These are phyloP conservation scores for Martes martes DNA, from an alignment of 2,113 vertebrate species.

Conservation along the genomic window DNA sequence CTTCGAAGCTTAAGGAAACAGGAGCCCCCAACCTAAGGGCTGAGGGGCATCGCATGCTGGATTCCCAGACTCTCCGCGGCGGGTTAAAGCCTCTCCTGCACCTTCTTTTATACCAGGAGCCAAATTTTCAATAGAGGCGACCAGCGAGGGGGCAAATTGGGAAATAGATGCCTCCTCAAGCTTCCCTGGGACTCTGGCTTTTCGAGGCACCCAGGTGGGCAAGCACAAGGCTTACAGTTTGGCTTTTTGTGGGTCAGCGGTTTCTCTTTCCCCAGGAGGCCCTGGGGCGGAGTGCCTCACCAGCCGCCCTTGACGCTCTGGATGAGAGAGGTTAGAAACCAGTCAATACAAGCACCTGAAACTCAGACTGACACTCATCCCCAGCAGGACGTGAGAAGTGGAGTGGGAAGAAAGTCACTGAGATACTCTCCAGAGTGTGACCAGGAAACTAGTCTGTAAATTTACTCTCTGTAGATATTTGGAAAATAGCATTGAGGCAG, in stretches of 20 bases:
- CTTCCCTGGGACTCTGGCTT: neutral
- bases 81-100: neutral
- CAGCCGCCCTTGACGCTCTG: neutral
- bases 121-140: neutral
- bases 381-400: neutral
- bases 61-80: neutral
- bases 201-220: neutral
- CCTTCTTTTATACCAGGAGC: neutral
- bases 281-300: neutral
- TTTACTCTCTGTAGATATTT: neutral
- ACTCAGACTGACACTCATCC: neutral
- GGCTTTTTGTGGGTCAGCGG: neutral
- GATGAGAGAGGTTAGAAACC: neutral
- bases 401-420: neutral
- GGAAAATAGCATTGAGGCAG: neutral
- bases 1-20: constrained; percentile 36
- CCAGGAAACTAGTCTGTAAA: neutral
- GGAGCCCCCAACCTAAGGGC: neutral
- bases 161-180: neutral
- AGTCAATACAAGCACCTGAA: neutral
- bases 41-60: accelerated
- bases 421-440: neutral
- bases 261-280: neutral
- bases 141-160: neutral
- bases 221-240: neutral